phyloP scores from a whole-genome alignment of 1,140 invertebrate genomes.

The Scaptodrosophila lebanonensis region DNA sequence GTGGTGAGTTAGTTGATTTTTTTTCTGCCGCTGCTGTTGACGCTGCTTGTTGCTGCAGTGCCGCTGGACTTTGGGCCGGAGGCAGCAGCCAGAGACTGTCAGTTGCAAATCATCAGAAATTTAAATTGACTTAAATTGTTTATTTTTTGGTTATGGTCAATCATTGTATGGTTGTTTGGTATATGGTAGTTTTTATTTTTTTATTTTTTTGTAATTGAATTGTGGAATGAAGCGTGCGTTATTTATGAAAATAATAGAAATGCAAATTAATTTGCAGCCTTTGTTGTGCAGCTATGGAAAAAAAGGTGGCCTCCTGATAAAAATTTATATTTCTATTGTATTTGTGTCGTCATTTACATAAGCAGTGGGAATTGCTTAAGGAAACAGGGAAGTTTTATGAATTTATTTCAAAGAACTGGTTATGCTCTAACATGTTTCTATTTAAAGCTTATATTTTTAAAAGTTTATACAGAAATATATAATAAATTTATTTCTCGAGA shows the following conservation, averaged over 20 bases:
- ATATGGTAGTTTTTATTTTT: background rate
- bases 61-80: background rate
- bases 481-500: no score
- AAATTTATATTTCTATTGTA: no score
- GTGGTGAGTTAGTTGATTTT: slow-evolving; percentile 72
- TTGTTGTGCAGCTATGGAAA: slow-evolving; percentile 21
- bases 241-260: slow-evolving; percentile 75
- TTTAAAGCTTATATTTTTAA: no score
- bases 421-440: no score
- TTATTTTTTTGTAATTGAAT: slow-evolving; percentile 39
- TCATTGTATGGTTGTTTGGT: background rate
- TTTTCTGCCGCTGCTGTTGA: slow-evolving; percentile 32
- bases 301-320: slow-evolving; percentile 51
- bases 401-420: no score
- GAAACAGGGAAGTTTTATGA: no score
- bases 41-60: background rate
- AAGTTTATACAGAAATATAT: no score
- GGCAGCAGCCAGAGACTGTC: slow-evolving; percentile 40
- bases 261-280: slow-evolving; percentile 61
- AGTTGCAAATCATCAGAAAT: slow-evolving; percentile 74
- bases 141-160: slow-evolving; percentile 43
- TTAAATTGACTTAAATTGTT: slow-evolving; percentile 75
- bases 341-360: no score
- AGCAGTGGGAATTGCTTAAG: no score
- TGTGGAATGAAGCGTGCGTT: slow-evolving; percentile 50